Evolutionary conservation across 2,113 vertebrate species (phyloP), one percentile per base, ranked within the genome.

Genomic region (Platysteira castanea): DNA sequence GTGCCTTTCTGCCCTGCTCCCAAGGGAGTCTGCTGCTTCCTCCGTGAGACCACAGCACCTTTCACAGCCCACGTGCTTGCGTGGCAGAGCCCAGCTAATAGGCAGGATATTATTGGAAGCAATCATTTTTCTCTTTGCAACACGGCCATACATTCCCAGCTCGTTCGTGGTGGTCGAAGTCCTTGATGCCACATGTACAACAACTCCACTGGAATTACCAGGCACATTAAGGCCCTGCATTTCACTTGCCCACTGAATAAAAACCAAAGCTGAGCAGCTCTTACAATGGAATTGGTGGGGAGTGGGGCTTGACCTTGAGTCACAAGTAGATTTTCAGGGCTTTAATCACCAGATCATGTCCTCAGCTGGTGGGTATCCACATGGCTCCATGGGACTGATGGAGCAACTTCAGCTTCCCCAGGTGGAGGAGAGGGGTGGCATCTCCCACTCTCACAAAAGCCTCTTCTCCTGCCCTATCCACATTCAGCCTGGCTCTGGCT

Each of bases 81-180:
- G 19, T 3, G 49, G 26, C 75, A 49, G 61, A 76, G 61, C 4
- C 46, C 49, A 69, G 21, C 11, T 23, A 2, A 59, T 5, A 33
- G 52, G 39, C 35, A 86, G 37, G 63, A 82, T 11, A 9, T 74
- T 56, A 23, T 7, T 33, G 53, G 56, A 53, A 84, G 14, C 9
- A 60, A 41, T 61, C 0, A 6, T 56, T 91, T 93, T 74, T 33
- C 35, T 77, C 41, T 93, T n/a, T 64, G 11, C 60, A 37, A 1
- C 2, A 0, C 3, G 28, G 15, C 37, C 23, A 9, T 17, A 13
- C 22, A 23, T 13, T 67, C 64, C 31, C 53, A 70, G 23, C n/a
- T 81, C n/a, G 0, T 33, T 61, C 0, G 0, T 18, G 47, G 56
- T 31, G 21, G 37, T 37, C 6, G 1, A 53, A 52, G 33, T 27